phyloP scores from a whole-genome alignment of 2,797 vertebrate genomes.

The Tamandua tetradactyla region DNA sequence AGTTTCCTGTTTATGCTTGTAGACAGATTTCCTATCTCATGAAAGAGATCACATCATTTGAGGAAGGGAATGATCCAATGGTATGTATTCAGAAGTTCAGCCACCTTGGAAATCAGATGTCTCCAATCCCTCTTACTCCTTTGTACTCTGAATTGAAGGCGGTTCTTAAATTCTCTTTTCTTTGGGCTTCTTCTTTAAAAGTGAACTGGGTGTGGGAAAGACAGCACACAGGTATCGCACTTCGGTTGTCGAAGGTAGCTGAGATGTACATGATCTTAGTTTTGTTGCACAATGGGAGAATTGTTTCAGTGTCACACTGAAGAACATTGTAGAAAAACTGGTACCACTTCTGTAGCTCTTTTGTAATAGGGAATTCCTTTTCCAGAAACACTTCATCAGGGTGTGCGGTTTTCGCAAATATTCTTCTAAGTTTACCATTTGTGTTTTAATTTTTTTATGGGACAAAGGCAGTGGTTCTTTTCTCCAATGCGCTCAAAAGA shows the following conservation, averaged over 20 bases:
- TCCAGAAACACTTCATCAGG: too few species aligned
- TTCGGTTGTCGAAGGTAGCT: neutral
- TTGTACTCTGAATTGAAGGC: neutral
- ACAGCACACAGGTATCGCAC: neutral
- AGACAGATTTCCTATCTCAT: neutral
- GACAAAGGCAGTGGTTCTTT: too few species aligned
- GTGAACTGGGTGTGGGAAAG: neutral
- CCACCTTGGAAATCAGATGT: neutral
- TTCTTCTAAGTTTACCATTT: slow-evolving; percentile 6
- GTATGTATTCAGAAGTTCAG: neutral
- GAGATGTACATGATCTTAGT: neutral
- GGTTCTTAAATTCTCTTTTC: neutral
- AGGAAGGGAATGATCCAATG: too few species aligned
- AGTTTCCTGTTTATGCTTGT: too few species aligned
- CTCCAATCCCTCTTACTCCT: neutral
- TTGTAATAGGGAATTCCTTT: too few species aligned
- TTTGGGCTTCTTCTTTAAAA: neutral
- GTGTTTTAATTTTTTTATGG: neutral
- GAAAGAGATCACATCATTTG: neutral
- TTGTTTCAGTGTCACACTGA: too few species aligned
- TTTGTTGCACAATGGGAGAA: neutral
- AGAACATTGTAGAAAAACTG: too few species aligned
- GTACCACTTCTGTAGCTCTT: too few species aligned
- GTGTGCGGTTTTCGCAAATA: neutral
- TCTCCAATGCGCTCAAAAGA: too few species aligned